Conservation (phyloP, 1,140 invertebrate species). For the Drosophila oshimai region DNA sequence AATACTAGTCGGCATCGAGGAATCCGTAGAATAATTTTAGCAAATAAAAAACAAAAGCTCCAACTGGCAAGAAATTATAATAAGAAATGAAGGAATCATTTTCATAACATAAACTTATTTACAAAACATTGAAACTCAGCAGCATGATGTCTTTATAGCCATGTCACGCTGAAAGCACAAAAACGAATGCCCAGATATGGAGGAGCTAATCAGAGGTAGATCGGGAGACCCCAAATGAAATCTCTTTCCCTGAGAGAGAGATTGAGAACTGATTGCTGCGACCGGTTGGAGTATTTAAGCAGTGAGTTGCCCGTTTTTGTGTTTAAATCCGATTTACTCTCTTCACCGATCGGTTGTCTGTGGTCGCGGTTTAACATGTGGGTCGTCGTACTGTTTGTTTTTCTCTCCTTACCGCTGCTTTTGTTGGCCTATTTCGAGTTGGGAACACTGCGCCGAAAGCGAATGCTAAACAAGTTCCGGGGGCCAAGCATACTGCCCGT, state of each 20-base stretch:
- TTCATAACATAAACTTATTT: no score
- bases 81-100: no score
- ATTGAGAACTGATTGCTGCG: neutral
- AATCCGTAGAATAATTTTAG: no score
- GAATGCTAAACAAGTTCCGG: conserved; percentile 38
- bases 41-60: no score
- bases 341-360: neutral
- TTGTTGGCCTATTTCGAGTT: conserved; percentile 51
- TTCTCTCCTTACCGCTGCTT: conserved; percentile 52
- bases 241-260: no score
- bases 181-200: neutral
- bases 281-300: conserved; percentile 10
- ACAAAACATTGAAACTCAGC: no score
- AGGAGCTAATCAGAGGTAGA: neutral
- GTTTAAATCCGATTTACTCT: neutral
- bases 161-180: neutral
- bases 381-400: conserved; percentile 34
- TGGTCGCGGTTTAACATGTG: conserved; percentile 38
- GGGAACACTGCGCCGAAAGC: conserved; percentile 20
- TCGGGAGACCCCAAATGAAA: neutral
- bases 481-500: conserved; percentile 61
- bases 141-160: neutral
- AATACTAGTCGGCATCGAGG: no score
- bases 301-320: neutral
- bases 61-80: no score